phyloP scores from a whole-genome alignment of 2,113 vertebrate genomes.

The Tympanuchus pallidicinctus region DNA sequence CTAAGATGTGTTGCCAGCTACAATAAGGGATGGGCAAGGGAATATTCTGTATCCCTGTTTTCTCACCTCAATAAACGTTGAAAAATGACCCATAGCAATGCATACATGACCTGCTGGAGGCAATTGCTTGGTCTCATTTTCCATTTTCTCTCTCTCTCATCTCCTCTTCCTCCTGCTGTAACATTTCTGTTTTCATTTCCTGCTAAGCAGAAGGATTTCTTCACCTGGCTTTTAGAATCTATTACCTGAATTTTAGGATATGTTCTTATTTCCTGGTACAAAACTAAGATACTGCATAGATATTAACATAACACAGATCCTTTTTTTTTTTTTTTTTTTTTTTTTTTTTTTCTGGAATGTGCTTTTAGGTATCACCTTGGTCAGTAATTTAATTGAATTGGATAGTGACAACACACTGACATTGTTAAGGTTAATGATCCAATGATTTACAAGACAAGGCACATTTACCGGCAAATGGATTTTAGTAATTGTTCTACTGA shows the following conservation, averaged over 20 bases:
- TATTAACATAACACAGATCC: conserved; percentile 64
- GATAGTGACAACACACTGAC: conserved; percentile 72
- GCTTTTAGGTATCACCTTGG: conserved; percentile 79
- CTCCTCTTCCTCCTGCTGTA: not conserved
- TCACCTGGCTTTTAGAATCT: conserved; percentile 29
- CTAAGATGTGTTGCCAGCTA: not conserved
- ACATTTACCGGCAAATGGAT: conserved; percentile 84
- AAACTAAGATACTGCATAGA: conserved; percentile 55
- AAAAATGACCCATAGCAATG: not conserved
- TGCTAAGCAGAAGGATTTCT: not conserved
- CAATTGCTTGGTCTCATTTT: not conserved
- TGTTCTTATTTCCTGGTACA: conserved; percentile 27
- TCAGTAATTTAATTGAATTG: conserved; percentile 81
- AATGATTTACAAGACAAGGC: conserved; percentile 85
- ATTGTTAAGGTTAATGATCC: conserved; percentile 83
- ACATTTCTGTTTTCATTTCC: not conserved
- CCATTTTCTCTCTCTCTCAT: not conserved
- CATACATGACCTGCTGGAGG: not conserved
- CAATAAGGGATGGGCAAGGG: not conserved
- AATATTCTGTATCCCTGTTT: not conserved
- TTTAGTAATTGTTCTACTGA: conserved; percentile 80
- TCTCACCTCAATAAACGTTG: not conserved
- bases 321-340: conserved; percentile 17
- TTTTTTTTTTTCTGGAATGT: conserved; percentile 49
- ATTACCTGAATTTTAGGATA: conserved; percentile 41